A percentile compares a stretch with the other conserved stretches of the same genome.
Evolutionary conservation across 2,888 invertebrate genomes (phyloP).

Genomic region (Harpalus rubripes): DNA sequence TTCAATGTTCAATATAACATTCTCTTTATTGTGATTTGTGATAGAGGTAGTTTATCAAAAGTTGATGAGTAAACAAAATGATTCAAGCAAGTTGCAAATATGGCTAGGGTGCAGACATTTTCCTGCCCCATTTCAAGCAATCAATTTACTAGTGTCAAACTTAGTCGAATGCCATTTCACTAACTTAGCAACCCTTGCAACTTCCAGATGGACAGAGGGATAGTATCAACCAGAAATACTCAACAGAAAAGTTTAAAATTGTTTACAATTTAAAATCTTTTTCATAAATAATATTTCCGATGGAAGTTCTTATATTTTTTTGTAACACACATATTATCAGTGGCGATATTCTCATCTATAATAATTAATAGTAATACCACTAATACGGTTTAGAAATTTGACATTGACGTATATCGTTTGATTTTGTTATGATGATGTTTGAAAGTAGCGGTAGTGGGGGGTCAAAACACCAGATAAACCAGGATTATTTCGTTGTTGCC

Average conservation of each 20-base stretch:
- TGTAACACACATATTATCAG: too few species aligned
- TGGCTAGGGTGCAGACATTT: conserved; percentile 25
- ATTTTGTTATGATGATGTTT: too few species aligned
- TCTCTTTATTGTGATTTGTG: neutral
- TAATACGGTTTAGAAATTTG: too few species aligned
- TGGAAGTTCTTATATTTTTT: too few species aligned
- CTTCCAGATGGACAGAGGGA: conserved; percentile 4
- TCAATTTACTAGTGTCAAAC: conserved; percentile 61
- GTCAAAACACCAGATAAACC: too few species aligned
- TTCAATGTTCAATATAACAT: neutral
- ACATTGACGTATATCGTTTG: too few species aligned
- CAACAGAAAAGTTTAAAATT: neutral
- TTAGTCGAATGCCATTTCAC: conserved; percentile 52
- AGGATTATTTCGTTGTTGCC: too few species aligned
- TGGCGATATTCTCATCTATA: too few species aligned
- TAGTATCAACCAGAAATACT: neutral
- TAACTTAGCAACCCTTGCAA: conserved; percentile 28
- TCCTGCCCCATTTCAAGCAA: conserved; percentile 52
- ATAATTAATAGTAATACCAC: too few species aligned
- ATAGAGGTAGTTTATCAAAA: conserved; percentile 36
- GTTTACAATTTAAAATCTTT: too few species aligned
- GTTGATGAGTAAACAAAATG: conserved; percentile 47
- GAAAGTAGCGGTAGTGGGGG: too few species aligned
- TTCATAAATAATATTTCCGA: too few species aligned
- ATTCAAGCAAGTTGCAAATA: conserved; percentile 31